Conservation (phyloP, 92 coral and sea anemone genomes). For the Parazoanthus swiftii region DNA sequence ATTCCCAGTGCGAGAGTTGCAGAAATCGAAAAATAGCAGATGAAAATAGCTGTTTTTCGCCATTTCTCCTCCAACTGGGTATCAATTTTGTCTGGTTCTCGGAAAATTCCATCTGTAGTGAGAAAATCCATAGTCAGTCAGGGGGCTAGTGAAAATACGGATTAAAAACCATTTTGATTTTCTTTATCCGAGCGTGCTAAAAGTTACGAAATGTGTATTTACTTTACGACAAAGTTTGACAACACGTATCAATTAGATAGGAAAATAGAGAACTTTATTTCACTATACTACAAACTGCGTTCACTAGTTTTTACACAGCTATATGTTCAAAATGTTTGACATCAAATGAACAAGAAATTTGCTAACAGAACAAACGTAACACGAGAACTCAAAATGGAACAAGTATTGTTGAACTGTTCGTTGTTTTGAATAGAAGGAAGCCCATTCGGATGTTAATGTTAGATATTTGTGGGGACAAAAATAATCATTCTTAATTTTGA, state of each 20-base stretch:
- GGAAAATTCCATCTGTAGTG: conserved; percentile 36
- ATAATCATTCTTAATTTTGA: not conserved
- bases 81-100: conserved; percentile 38
- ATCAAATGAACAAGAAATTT: not conserved
- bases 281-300: not conserved
- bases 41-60: conserved; percentile 22
- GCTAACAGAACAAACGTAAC: not conserved
- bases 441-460: not conserved
- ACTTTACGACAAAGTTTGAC: not conserved
- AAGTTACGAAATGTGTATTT: not conserved
- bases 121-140: not conserved
- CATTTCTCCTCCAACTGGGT: conserved; percentile 36
- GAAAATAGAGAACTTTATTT: not conserved
- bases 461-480: not conserved
- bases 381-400: not conserved
- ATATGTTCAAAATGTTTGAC: not conserved
- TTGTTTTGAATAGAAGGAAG: not conserved
- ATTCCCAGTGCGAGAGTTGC: conserved; percentile 32
- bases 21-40: conserved; percentile 31
- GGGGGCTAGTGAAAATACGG: not conserved
- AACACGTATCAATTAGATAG: not conserved
- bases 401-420: not conserved
- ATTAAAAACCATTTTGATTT: too few relatives aligned
- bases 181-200: not conserved
- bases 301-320: not conserved